These are phyloP conservation scores for Bufo bufo DNA, from an alignment of 2,113 vertebrate species.

Conservation along the genomic window DNA sequence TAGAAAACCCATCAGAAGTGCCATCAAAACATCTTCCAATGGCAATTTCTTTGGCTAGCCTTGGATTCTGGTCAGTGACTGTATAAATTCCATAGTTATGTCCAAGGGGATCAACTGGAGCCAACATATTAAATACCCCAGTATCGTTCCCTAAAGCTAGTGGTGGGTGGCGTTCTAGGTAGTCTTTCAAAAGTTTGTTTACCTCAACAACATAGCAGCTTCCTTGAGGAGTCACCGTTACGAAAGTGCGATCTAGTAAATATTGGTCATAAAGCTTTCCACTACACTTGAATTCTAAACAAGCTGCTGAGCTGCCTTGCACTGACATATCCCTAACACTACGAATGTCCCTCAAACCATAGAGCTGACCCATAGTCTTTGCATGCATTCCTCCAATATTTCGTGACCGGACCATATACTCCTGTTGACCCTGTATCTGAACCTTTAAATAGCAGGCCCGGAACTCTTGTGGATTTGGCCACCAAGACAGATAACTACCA, in stretches of 20 bases:
- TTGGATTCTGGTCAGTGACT: slow-evolving; percentile 93
- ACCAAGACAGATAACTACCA: slow-evolving; percentile 91
- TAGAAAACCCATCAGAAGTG: slow-evolving; percentile 92
- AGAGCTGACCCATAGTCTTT: slow-evolving; percentile 82
- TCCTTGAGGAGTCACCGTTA: slow-evolving; percentile 85
- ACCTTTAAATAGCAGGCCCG: slow-evolving; percentile 95
- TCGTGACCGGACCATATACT: slow-evolving; percentile 89
- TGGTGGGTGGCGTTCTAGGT: slow-evolving; percentile 87
- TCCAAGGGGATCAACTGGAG: slow-evolving; percentile 90
- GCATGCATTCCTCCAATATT: slow-evolving; percentile 86
- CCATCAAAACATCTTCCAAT: slow-evolving; percentile 97
- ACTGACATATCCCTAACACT: slow-evolving; percentile 82
- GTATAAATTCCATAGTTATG: slow-evolving; percentile 99
- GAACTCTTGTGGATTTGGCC: slow-evolving; percentile 98
- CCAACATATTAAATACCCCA: slow-evolving; percentile 84
- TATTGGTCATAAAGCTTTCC: slow-evolving; percentile 96
- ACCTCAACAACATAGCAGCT: slow-evolving; percentile 79
- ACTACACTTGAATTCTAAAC: slow-evolving; percentile 94
- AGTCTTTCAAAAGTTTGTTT: slow-evolving; percentile 86
- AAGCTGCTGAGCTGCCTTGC: slow-evolving; percentile 80
- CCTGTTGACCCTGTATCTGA: slow-evolving; percentile 83
- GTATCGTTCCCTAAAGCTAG: slow-evolving; percentile 75
- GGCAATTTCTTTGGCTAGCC: slow-evolving; percentile 93
- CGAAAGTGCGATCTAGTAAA: slow-evolving; percentile 83
- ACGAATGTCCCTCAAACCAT: slow-evolving; percentile 91